Evolutionary conservation across 2,888 invertebrate genomes (phyloP).

Genomic region (Tetragnatha montana): DNA sequence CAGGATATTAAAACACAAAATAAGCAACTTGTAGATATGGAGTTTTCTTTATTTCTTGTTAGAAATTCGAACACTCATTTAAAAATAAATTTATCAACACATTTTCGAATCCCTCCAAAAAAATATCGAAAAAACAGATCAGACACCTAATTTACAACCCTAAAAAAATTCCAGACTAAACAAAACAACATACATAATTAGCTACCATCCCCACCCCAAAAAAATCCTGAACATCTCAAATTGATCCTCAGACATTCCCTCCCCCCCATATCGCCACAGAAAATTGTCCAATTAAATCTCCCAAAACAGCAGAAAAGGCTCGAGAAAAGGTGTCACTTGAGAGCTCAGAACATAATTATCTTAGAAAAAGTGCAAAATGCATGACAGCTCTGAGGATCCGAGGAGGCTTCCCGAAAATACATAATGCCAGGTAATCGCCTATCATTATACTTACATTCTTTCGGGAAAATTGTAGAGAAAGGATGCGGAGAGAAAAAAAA

Average conservation of each 20-base stretch:
- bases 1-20: too few species aligned
- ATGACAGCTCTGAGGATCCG: not conserved
- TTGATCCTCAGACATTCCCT: not conserved
- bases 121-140: too few species aligned
- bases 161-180: not conserved
- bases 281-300: conserved; percentile 31
- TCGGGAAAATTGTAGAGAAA: too few species aligned
- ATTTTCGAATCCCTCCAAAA: too few species aligned
- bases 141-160: too few species aligned
- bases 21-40: too few species aligned
- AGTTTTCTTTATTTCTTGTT: too few species aligned
- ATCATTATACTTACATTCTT: conserved; percentile 24
- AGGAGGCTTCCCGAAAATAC: not conserved
- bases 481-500: too few species aligned
- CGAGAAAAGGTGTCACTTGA: not conserved
- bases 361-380: not conserved
- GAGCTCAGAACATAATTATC: not conserved
- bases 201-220: too few species aligned
- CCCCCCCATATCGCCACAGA: not conserved
- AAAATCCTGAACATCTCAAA: not conserved
- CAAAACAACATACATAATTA: not conserved
- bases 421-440: conserved; percentile 15
- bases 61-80: too few species aligned
- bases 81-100: too few species aligned
- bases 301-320: conserved; percentile 4